Percentiles rank a stretch among this genome's conserved stretches.
phyloP scores from a whole-genome alignment of 2,113 vertebrate genomes.

The Leucopsar rothschildi region DNA sequence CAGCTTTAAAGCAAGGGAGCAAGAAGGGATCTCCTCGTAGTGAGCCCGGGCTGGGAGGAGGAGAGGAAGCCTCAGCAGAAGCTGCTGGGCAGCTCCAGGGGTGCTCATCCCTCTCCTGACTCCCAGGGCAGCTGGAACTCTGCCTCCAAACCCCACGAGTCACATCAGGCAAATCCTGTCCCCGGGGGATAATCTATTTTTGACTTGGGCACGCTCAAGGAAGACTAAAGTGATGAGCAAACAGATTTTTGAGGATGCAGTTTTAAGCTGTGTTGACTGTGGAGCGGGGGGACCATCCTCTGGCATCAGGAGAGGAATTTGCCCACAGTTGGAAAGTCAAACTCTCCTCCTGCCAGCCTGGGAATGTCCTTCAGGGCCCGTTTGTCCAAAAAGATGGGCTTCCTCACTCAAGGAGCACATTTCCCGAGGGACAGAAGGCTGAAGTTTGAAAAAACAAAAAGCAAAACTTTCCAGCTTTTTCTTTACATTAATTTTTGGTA shows the following conservation, averaged over 20 bases:
- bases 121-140: neutral
- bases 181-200: constrained; percentile 30
- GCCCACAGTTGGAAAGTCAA: constrained; percentile 28
- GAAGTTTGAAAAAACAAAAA: neutral
- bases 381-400: neutral
- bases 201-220: constrained; percentile 19
- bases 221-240: constrained; percentile 41
- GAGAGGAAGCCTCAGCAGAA: neutral
- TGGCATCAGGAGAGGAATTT: neutral
- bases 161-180: constrained; percentile 37
- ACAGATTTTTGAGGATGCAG: neutral
- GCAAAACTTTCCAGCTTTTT: neutral
- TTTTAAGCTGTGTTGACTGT: constrained; percentile 39
- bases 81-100: neutral
- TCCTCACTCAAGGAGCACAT: neutral
- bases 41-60: neutral
- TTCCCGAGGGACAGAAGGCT: neutral
- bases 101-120: neutral
- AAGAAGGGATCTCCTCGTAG: rapidly evolving
- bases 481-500: neutral
- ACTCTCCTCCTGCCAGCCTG: neutral
- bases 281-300: neutral
- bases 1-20: neutral
- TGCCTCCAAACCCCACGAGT: neutral
- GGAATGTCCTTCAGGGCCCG: neutral